Base-by-base conservation (phyloP, 2,113 vertebrate species). In the Phrynosoma platyrhinos region DNA sequence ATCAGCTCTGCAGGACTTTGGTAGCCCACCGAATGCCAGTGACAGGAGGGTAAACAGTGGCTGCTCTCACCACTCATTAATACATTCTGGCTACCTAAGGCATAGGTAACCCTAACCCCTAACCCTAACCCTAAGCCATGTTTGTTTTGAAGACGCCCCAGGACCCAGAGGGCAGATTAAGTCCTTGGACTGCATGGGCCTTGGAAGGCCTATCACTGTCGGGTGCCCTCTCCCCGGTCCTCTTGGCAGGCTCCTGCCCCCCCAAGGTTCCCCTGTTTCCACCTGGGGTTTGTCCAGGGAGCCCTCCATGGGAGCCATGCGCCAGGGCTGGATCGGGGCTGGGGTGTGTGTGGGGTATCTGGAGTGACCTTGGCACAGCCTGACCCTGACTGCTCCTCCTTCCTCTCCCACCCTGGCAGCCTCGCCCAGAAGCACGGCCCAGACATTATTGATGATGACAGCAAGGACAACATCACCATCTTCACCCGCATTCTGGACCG, bases 381-480 rank as follows among this genome's bases (percentile, higher is more conserved):
- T 23, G 0, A 62, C 42, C 18, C 64, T 55, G 47, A 74, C 23
- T 40, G n/a, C 47, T 16, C 32, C 36, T 74, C 2, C 55, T 32
- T 47, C 32, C 40, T 40, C 78, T 58, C 12, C 14, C 20, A 18
- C 0, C 0, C 0, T 78, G 52, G 7, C 91, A 98, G 97, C 77
- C 95, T 98, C 27, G 97, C 97, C 76, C 97, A 97, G 84, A 97
- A 98, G 88, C 97, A 98, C 1, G 97, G 97, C 58, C 97, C 97
- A 0, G 97, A 97, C 0, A 96, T 97, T 0, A 95, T 96, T 0
- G 98, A 99, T 79, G 98, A 99, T 71, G 98, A 99, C 94, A 98
- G 98, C 92, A 99, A 97, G 82, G 98, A 99, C 93, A 99, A 99
- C 95, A 99, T 99, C 95, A 99, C 99, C 86, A 99, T 99, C 91